A percentile compares a stretch with the other conserved stretches of the same genome.
Conservation (phyloP, 2,888 invertebrate species). For the Lordiphosa fenestrarum region DNA sequence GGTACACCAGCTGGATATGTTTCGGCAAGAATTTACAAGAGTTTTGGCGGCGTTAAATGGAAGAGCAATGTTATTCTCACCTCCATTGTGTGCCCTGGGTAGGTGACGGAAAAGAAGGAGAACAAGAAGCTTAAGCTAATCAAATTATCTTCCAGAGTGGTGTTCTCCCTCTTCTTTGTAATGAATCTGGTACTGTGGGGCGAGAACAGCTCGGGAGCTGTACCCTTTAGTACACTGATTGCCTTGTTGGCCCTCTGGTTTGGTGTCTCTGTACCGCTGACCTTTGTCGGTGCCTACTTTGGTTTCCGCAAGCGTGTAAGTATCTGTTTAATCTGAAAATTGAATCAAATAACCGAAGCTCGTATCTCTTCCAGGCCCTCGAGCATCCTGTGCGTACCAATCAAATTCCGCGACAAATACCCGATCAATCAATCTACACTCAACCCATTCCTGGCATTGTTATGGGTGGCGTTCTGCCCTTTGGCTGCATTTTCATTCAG, state of each 20-base stretch:
- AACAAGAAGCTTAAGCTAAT: no score
- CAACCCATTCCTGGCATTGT: slow-evolving; percentile 96
- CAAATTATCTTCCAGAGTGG: slow-evolving; percentile 84
- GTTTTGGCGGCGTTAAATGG: slow-evolving; percentile 99
- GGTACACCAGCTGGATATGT: slow-evolving; percentile 98
- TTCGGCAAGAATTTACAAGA: slow-evolving; percentile 98
- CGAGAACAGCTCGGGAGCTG: slow-evolving; percentile 96
- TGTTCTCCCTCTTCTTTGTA: slow-evolving; percentile 97
- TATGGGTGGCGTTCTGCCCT: slow-evolving; percentile 99
- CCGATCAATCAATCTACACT: slow-evolving; percentile 99
- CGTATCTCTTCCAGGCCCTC: slow-evolving; percentile 84
- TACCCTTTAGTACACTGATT: slow-evolving; percentile 97
- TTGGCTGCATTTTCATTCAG: slow-evolving; percentile 98
- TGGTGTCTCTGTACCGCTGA: slow-evolving; percentile 98
- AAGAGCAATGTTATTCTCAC: slow-evolving; percentile 98
- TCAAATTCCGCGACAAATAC: slow-evolving; percentile 99
- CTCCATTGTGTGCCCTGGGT: slow-evolving; percentile 98
- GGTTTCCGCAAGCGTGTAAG: slow-evolving; percentile 97
- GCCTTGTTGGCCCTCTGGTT: slow-evolving; percentile 98
- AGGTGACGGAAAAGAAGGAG: slow-evolving; percentile 69
- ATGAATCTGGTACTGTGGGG: slow-evolving; percentile 98
- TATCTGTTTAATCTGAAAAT: slow-evolving; percentile 26
- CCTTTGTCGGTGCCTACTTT: slow-evolving; percentile 98
- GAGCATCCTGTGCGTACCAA: slow-evolving; percentile 99
- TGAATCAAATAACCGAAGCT: not conserved